A percentile compares a stretch with the other conserved stretches of the same genome.
Conservation (phyloP, 1,140 invertebrate species). For the Drosophila gunungcola region DNA sequence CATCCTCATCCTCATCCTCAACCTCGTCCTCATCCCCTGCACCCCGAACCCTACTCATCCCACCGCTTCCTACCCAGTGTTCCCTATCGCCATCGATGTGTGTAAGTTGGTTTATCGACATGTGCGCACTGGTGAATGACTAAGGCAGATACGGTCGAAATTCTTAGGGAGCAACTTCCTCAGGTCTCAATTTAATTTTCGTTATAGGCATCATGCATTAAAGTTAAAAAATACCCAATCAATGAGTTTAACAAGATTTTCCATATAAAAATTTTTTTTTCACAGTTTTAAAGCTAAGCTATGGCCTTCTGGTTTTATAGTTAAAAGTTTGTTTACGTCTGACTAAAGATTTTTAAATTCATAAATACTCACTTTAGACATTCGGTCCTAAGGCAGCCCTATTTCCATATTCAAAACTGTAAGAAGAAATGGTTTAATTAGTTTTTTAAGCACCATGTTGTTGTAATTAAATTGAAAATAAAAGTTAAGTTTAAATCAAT, state of each 20-base stretch:
- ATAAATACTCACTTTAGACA: not conserved
- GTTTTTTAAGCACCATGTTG: not conserved
- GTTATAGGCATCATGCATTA: not conserved
- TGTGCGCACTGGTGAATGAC: conserved; percentile 21
- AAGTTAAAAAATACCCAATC: too few relatives aligned
- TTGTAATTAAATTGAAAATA: not conserved
- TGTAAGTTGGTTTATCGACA: conserved; percentile 62
- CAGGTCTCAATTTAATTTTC: not conserved
- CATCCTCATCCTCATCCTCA: conserved; percentile 5
- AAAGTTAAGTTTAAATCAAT: not conserved
- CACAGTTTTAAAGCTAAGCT: too few relatives aligned
- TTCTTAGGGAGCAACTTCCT: conserved; percentile 5
- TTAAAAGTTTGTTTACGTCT: too few relatives aligned
- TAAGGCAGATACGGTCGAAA: conserved; percentile 11
- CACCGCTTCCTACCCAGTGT: not conserved
- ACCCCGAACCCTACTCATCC: not conserved
- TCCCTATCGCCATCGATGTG: conserved; percentile 50
- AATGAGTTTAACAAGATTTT: too few relatives aligned
- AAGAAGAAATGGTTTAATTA: not conserved
- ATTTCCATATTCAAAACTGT: not conserved
- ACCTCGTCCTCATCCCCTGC: conserved; percentile 1
- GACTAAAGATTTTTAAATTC: too few relatives aligned
- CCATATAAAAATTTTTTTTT: too few relatives aligned
- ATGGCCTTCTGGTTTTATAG: too few relatives aligned
- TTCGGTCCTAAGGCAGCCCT: not conserved